Evolutionary conservation across 2,888 invertebrate species (phyloP).

Genomic region (Lingula anatina): DNA sequence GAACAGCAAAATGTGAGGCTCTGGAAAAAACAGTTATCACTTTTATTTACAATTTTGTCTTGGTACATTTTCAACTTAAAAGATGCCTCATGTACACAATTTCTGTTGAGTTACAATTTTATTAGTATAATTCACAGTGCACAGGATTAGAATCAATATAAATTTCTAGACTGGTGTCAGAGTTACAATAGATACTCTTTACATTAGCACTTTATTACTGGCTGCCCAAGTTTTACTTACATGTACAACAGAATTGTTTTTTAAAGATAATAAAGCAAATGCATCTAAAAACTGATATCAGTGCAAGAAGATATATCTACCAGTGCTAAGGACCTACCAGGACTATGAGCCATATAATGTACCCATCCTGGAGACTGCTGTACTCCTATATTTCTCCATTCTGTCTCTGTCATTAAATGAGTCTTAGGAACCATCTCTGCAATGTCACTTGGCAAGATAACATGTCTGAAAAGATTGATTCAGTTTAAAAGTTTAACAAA

Average conservation of each 20-base stretch:
- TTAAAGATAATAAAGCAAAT: too few relatives aligned
- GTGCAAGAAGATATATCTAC: neutral
- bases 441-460: constrained; percentile 44
- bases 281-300: neutral
- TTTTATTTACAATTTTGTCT: neutral
- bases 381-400: constrained; percentile 54
- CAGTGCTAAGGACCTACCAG: constrained; percentile 28
- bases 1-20: constrained; percentile 45
- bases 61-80: neutral
- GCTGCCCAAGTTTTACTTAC: too few relatives aligned
- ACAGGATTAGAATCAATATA: too few relatives aligned
- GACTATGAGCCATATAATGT: constrained; percentile 54
- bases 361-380: constrained; percentile 54
- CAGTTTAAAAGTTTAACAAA: neutral
- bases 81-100: too few relatives aligned
- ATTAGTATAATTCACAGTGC: too few relatives aligned
- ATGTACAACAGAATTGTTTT: too few relatives aligned
- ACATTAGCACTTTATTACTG: too few relatives aligned
- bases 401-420: constrained; percentile 52
- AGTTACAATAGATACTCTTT: too few relatives aligned
- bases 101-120: too few relatives aligned
- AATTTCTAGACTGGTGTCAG: too few relatives aligned
- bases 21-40: constrained; percentile 18
- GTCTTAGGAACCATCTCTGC: constrained; percentile 49
- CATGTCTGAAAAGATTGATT: constrained; percentile 41